Conservation (phyloP, 1,140 invertebrate species). For the Megalopta genalis region DNA sequence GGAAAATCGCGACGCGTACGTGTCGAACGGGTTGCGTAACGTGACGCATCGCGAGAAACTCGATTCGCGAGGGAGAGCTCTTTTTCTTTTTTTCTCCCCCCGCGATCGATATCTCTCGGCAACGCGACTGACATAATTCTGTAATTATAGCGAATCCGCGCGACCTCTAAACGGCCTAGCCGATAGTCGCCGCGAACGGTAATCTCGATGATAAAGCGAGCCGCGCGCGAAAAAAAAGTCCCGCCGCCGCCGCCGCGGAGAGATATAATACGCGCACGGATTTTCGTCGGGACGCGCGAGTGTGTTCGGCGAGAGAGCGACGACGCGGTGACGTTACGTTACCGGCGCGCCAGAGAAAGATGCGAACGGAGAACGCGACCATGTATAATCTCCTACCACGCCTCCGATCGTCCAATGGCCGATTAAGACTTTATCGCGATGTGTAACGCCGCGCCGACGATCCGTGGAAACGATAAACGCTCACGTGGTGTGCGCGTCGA, state of each 20-base stretch:
- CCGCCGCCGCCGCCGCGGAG: neutral
- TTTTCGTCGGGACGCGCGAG: constrained; percentile 14
- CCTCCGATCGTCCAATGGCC: constrained; percentile 51
- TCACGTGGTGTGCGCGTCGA: constrained; percentile 48
- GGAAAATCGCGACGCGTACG: too few relatives aligned
- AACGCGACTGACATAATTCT: constrained; percentile 53
- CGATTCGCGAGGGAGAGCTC: constrained; percentile 13
- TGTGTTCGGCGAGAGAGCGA: neutral
- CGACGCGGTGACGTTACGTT: neutral
- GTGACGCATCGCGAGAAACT: neutral
- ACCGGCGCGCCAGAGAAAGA: constrained; percentile 32
- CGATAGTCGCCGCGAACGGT: constrained; percentile 60
- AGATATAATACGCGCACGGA: constrained; percentile 26
- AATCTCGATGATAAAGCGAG: constrained; percentile 64
- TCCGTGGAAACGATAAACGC: constrained; percentile 57
- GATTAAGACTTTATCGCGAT: constrained; percentile 63
- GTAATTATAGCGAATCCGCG: constrained; percentile 61
- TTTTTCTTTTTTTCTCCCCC: neutral
- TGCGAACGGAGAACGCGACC: constrained; percentile 27
- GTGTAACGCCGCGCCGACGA: constrained; percentile 43
- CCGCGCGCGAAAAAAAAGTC: constrained; percentile 36
- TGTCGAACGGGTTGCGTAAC: constrained; percentile 8
- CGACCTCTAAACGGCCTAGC: constrained; percentile 75
- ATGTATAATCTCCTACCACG: constrained; percentile 52
- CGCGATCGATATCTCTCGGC: constrained; percentile 37